Evolutionary conservation across 2,888 invertebrate genomes (phyloP), one percentile per base, ranked within the genome.

Genomic region (Thymelicus lineola): DNA sequence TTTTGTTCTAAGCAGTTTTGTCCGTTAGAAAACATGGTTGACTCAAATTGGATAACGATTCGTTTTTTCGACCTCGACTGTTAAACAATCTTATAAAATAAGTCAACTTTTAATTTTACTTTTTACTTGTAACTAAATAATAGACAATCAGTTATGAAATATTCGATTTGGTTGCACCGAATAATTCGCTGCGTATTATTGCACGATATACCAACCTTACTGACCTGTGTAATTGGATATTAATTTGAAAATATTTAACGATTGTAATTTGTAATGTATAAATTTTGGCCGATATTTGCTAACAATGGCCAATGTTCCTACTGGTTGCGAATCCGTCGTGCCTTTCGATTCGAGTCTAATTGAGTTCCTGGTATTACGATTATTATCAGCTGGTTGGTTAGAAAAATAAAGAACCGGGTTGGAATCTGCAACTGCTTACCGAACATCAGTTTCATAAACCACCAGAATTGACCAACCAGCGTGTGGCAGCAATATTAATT

Each of bases 361-460:
- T 10, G 38, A 50, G 46, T 66, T 65, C 45, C 60, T 63, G 48
- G 53, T 50, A 50, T 70, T 70, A 70, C 58, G 35, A 20, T 35
- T 35, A 53, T 64, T 70, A 70, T 20, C n/a, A 62, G 10, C 38
- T 28, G 64, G 59, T 17, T 45, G 50, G 12, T 58, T 36, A 58
- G 20, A 62, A 66, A 70, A 72, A 70, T 71, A 73, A 73, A 66
- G 72, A 72, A 71, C 20, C 50, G 17, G 70, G 61, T 42, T 73
- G 57, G 65, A 70, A 73, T 72, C 63, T 35, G 71, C 65, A 67
- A 75, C 74, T 59, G 71, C 69, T 75, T 75, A 73, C 75, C 74
- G 77, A 75, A 77, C 73, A 66, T 74, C 72, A 28, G 71, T 77
- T 77, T 73, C 77, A 75, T 72, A 75, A 75, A 75, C 71, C 28